phyloP scores from a whole-genome alignment of 2,888 invertebrate species.

The Teinopalpus imperialis region DNA sequence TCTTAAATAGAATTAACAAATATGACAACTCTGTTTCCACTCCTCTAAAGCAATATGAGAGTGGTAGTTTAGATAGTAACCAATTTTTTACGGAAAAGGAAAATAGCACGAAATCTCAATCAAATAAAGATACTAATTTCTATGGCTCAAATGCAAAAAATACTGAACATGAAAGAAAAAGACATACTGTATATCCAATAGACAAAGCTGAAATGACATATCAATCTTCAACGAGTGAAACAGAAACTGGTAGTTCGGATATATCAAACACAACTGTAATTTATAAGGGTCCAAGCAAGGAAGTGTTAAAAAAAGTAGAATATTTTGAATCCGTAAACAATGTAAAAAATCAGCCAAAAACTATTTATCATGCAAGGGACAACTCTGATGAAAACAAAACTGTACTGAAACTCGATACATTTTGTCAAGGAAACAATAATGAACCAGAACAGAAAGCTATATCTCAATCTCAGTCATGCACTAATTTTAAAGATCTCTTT shows the following conservation, averaged over 20 bases:
- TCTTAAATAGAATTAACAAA: constrained; percentile 84
- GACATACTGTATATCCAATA: constrained; percentile 46
- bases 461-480: constrained; percentile 85
- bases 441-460: constrained; percentile 54
- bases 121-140: constrained; percentile 28
- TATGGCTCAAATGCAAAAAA: constrained; percentile 50
- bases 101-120: constrained; percentile 21
- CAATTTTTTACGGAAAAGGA: constrained; percentile 19
- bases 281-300: constrained; percentile 81
- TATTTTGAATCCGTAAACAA: constrained; percentile 89
- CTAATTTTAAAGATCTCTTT: constrained; percentile 91
- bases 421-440: constrained; percentile 37
- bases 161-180: constrained; percentile 74
- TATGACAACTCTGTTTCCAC: constrained; percentile 49
- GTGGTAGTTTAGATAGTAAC: constrained; percentile 73
- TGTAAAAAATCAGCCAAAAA: constrained; percentile 68
- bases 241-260: constrained; percentile 88
- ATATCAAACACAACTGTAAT: constrained; percentile 87
- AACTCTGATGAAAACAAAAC: constrained; percentile 64
- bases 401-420: constrained; percentile 35
- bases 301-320: constrained; percentile 88
- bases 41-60: constrained; percentile 71
- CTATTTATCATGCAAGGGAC: constrained; percentile 78
- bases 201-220: constrained; percentile 56
- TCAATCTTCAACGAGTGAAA: constrained; percentile 83